Evolutionary conservation across 2,888 invertebrate genomes (phyloP), one percentile per base, ranked within the genome.

Genomic region (Cetonia aurata): DNA sequence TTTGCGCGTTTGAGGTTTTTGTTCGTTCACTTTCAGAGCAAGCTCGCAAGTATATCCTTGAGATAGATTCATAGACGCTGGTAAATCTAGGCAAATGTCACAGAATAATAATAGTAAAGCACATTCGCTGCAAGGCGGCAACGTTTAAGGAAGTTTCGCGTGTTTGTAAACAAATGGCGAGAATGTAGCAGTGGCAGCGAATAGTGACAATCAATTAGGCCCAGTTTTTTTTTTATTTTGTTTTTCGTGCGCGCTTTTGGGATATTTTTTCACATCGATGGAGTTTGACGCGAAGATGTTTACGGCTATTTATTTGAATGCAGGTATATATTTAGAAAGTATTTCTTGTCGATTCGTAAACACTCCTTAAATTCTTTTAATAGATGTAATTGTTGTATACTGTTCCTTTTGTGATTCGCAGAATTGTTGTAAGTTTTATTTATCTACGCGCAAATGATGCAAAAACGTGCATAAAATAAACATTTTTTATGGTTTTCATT

Each of bases 21-120:
- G 57, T 33, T 68, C 55, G 25, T 33, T 65, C 55, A 70, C 70
- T 70, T 70, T 70, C 70, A 70, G 46, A 50, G 46, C 62, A 62
- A 70, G 6, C 10, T 10, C 37, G 3, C 37, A 8, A 1, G 1
- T 9, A 33, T 37, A 37, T 70, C 70, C 70, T 70, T 70, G 70
- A 70, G 57, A 56, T 68, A 48, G 37, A 37, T 37, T 37, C 57
- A 46, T 56, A 53, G 67, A 41, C 19, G 53, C 33, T 10, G 37
- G 37, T 10, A 37, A 37, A 59, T 46, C 33, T 52, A 56, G 41
- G 60, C 65, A 70, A 70, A 70, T 70, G 70, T 70, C 70, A 70
- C 56, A 46, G 67, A 67, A 50, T 37, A 8, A 50, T 37, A 8
- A 50, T 33, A 57, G 37, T 31, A 60, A 46, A 42, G 15, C 41